Base-by-base conservation (phyloP, 2,113 vertebrate genomes). In the Microcebus ravelobensis region DNA sequence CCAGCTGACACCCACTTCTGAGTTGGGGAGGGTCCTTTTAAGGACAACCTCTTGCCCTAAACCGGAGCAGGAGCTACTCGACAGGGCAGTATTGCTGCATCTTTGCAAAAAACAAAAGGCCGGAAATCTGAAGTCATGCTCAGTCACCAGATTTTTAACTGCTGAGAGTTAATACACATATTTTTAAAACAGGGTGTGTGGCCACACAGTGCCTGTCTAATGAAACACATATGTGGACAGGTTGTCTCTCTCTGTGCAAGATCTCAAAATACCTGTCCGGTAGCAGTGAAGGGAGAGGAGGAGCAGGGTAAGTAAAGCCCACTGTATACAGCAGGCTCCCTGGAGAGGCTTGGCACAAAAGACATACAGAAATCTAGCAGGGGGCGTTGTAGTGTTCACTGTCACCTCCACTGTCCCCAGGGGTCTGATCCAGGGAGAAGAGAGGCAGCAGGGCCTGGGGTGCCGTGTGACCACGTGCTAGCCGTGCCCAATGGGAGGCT, bases 401-500 rank as follows among this genome's bases (percentile, higher is more conserved):
- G 70, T 27, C 0, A 0, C 67, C 86, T 84, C 39, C 50, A 13
- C 87, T 87, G 65, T 67, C 74, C 29, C 21, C 0, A 0, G 68
- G 65, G 83, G 88, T 29, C 55, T 57, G 85, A 80, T 79, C 34
- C 6, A 50, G 50, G 81, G 45, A 83, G 71, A n/a, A 65, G 90
- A 31, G 36, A 92, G 85, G 91, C 73, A 55, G 59, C 61, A 65
- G 85, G 31, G 79, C 27, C 31, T 31, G 23, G 34, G 61, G 74
- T 1, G 31, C 74, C 39, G 48, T 8, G 15, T 0, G 12, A 77
- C 87, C 97, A 96, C 63, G 18, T 76, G 97, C 23, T 23, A 0
- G 0, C 6, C 2, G 57, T 4, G 14, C 73, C 97, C 97, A 96
- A 97, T 97, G 89, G 89, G 11, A 93, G 89, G 79, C 96, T 96